Base-by-base conservation (phyloP, 2,797 vertebrate species). In the Rhyacichthys aspro region DNA sequence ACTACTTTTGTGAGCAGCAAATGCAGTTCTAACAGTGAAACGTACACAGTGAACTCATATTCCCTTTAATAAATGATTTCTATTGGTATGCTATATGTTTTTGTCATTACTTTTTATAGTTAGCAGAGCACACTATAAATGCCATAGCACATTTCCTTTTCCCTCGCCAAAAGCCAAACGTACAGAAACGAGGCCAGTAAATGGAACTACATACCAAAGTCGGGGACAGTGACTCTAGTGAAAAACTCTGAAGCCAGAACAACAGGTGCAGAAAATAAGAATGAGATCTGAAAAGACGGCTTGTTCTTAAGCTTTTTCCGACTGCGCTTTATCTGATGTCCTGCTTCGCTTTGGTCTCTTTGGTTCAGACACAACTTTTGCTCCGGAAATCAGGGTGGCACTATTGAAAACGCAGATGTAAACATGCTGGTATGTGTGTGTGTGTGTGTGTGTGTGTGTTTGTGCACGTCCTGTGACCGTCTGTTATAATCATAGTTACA, bases 361-460 rank as follows among this genome's bases (percentile, higher is more conserved):
- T 17, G 2, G n/a, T 47, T 58, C 61, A 79, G 83, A 86, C 78
- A 81, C 77, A 87, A 84, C 82, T 64, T 71, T 2, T 14, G 34
- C 79, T 63, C 45, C 70, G 83, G 89, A 91, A 87, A 89, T 86
- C 71, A 84, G 84, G 87, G 85, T 82, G 79, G 78, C 74, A 80
- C 74, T 72, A 73, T 28, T 66, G 60, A 79, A 79, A 79, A 38
- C 23, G 17, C 58, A 68, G 71, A 82, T 78, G 76, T 86, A 88
- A 88, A 88, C 82, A 87, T 82, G 73, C 65, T 65, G 77, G 78
- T 67, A 57, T 43, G 61, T 59, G 42, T 44, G 43, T 43, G 55
- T 63, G 42, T 49, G 44, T 43, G 63, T 45, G 34, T 19, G 23
- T 56, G 16, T 55, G 39, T 43, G 28, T 43, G 42, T 46, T 23